Evolutionary conservation across 2,888 invertebrate genomes (phyloP).

Genomic region (Rotaria sp.): DNA sequence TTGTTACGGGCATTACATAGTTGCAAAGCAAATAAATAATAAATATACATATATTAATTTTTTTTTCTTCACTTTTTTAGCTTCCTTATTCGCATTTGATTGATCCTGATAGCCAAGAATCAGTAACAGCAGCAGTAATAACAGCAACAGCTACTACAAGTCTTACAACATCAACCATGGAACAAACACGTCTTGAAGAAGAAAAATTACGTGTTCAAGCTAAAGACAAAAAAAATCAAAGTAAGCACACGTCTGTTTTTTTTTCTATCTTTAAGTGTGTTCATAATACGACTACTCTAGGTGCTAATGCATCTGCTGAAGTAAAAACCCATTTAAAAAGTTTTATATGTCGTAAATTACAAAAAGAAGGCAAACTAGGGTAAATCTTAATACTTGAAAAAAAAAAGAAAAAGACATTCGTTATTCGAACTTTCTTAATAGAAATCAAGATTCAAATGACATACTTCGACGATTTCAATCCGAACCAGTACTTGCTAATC

Average conservation of each 20-base stretch:
- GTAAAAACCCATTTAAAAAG: constrained; percentile 16
- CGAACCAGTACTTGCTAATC: constrained; percentile 17
- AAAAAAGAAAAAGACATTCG: no score
- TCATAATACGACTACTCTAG: neutral
- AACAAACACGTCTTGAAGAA: constrained; percentile 6
- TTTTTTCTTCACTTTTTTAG: neutral
- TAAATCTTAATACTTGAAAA: neutral
- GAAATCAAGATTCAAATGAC: neutral
- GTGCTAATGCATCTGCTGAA: constrained; percentile 18
- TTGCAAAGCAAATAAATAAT: neutral
- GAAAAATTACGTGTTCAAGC: constrained; percentile 1
- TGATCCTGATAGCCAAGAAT: neutral
- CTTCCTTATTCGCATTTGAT: neutral
- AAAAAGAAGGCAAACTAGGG: neutral
- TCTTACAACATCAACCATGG: neutral
- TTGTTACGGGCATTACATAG: neutral
- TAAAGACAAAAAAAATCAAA: constrained; percentile 15
- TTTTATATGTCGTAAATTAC: neutral
- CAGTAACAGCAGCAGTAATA: neutral
- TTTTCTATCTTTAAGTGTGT: neutral
- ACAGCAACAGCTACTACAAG: neutral
- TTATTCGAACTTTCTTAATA: neutral
- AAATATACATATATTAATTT: neutral
- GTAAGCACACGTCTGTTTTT: neutral
- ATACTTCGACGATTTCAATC: constrained; percentile 17